A percentile compares a stretch with the other conserved stretches of the same genome.
phyloP scores from a whole-genome alignment of 2,888 invertebrate genomes.

The Chymomyza procnemis region DNA sequence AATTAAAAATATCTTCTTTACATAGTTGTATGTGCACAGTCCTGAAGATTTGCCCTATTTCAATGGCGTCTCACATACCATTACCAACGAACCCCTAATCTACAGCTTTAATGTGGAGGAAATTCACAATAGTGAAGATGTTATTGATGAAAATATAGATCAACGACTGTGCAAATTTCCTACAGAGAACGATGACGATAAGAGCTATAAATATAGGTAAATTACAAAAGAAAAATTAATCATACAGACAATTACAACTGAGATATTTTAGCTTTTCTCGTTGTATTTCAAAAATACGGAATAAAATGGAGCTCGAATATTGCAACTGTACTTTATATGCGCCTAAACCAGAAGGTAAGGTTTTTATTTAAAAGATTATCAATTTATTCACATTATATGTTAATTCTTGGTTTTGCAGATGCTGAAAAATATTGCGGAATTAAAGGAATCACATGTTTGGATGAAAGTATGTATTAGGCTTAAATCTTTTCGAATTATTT shows the following conservation, averaged over 20 bases:
- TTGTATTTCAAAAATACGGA: constrained; percentile 65
- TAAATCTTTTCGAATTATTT: neutral
- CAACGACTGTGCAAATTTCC: constrained; percentile 72
- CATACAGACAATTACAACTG: neutral
- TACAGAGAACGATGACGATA: constrained; percentile 41
- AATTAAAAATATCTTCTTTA: neutral
- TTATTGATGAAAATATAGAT: constrained; percentile 50
- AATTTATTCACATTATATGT: neutral
- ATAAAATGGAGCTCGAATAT: constrained; percentile 54
- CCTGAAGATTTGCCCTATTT: constrained; percentile 74
- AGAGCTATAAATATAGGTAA: constrained; percentile 42
- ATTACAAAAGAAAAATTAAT: neutral
- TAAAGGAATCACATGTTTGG: constrained; percentile 32
- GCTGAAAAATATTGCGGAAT: constrained; percentile 32
- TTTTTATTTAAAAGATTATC: neutral
- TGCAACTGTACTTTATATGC: constrained; percentile 72
- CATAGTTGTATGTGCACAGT: constrained; percentile 69
- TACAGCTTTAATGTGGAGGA: constrained; percentile 65
- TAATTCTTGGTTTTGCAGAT: neutral
- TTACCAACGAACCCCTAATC: constrained; percentile 42
- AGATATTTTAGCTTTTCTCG: constrained; percentile 58
- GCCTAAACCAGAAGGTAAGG: constrained; percentile 53
- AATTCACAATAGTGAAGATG: constrained; percentile 59
- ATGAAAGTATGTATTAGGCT: constrained; percentile 24
- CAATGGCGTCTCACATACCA: constrained; percentile 50